Evolutionary conservation across 1,140 invertebrate genomes (phyloP), one percentile per base, ranked within the genome.

Genomic region (Heterodera carotae): DNA sequence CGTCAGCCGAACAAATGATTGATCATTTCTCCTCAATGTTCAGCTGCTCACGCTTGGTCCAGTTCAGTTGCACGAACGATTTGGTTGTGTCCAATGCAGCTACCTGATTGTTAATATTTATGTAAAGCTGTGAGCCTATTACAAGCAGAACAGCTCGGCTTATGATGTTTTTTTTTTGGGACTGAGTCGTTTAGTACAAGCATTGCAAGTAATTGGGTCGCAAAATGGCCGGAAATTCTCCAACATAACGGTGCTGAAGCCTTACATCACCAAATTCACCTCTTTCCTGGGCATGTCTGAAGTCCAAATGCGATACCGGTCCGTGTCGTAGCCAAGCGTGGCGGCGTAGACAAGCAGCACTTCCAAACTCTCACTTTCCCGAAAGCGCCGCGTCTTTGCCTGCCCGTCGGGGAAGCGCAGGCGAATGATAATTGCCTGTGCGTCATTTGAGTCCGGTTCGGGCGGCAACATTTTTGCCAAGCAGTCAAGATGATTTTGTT

Each of bases 271-370:
- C 56, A 66, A 60, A 6, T 39, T 60, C 8, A 83, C 82, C 33
- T 84, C 82, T 36, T 82, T 80, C 43, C 73, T 67, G 3, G 82
- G 82, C 56, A 69, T 36, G 43, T 83, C 82, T 4, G 82, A 83
- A 18, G 76, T 83, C 71, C 82, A 81, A 33, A 80, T 48, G 62
- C 80, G 80, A 76, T 84, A 70, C n/a, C 69, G 34, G 3, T 48
- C 48, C 43, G 67, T 53, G 0, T 83, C 80, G 53, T 56, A 82
- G 15, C 81, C 81, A 15, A 82, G 34, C n/a, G 81, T 82, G 59
- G 77, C 81, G n/a, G 81, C 80, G 69, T 75, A 82, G 33, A 56
- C 75, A 18, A 76, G 39, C 31, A 83, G 66, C 74, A 62, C 70
- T 31, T 76, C 62, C 18, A 83, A 36, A 29, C 59, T n/a, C 29